phyloP scores from a whole-genome alignment of 2,113 vertebrate genomes.

The Mustelus asterias region DNA sequence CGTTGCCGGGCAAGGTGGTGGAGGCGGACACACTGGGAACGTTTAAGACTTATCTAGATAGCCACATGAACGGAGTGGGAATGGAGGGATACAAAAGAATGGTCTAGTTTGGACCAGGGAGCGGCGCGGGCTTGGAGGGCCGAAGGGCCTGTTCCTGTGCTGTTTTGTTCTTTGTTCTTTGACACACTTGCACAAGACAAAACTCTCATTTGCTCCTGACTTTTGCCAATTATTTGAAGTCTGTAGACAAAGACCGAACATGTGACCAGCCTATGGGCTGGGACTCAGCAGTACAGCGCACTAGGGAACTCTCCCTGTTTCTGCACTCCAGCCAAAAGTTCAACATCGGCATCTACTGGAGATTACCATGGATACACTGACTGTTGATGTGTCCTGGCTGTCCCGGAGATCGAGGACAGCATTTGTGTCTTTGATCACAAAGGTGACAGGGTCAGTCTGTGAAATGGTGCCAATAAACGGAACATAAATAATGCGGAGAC shows the following conservation, averaged over 20 bases:
- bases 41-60: too few species aligned
- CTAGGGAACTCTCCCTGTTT: not conserved
- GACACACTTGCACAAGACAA: too few species aligned
- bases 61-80: too few species aligned
- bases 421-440: not conserved
- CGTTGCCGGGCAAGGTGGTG: too few species aligned
- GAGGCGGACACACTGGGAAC: too few species aligned
- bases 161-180: too few species aligned
- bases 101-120: too few species aligned
- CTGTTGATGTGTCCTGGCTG: too few species aligned
- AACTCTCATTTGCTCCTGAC: too few species aligned
- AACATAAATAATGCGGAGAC: not conserved
- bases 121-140: too few species aligned
- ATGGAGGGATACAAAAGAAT: too few species aligned
- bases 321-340: not conserved
- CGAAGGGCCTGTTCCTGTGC: too few species aligned
- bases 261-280: not conserved
- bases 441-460: not conserved
- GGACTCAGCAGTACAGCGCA: not conserved
- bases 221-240: not conserved
- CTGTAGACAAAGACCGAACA: constrained; percentile 42
- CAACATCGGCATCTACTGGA: not conserved
- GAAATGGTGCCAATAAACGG: not conserved
- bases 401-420: not conserved
- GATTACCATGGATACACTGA: not conserved